Conservation (phyloP, 2,113 vertebrate species). For the Dasyornis broadbenti region DNA sequence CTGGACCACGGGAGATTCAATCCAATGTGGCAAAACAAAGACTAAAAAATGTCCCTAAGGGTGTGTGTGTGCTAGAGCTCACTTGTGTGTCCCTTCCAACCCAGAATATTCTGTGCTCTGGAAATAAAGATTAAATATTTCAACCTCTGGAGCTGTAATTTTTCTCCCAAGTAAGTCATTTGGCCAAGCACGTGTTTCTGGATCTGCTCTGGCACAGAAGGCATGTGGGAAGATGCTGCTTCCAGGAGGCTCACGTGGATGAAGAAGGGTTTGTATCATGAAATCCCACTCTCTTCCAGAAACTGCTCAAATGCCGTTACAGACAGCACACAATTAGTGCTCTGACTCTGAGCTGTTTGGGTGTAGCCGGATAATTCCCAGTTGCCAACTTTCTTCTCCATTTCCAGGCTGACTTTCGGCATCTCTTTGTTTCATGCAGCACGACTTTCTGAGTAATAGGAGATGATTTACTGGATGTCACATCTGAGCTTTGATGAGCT, state of each 20-base stretch:
- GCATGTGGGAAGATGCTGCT: neutral
- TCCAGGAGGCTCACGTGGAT: neutral
- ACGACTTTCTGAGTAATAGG: constrained; percentile 13
- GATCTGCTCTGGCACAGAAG: neutral
- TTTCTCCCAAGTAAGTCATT: neutral
- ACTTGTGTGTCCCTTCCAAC: neutral
- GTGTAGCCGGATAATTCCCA: neutral
- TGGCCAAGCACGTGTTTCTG: neutral
- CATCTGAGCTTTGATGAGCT: neutral
- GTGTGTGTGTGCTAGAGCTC: neutral
- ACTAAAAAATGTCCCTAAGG: neutral
- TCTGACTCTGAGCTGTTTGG: neutral
- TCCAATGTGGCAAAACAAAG: neutral
- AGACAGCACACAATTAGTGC: neutral
- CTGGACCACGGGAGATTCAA: fast-evolving
- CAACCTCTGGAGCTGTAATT: neutral
- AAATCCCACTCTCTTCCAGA: neutral
- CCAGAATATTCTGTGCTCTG: neutral
- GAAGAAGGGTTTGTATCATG: neutral
- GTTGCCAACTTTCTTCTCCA: constrained; percentile 12
- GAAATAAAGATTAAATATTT: neutral
- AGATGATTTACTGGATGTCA: constrained; percentile 24
- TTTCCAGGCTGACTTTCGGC: constrained; percentile 43
- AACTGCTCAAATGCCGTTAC: neutral
- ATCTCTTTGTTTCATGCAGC: constrained; percentile 12